Base-by-base conservation (phyloP, 2,888 invertebrate species). In the Chrysodeixis includens region DNA sequence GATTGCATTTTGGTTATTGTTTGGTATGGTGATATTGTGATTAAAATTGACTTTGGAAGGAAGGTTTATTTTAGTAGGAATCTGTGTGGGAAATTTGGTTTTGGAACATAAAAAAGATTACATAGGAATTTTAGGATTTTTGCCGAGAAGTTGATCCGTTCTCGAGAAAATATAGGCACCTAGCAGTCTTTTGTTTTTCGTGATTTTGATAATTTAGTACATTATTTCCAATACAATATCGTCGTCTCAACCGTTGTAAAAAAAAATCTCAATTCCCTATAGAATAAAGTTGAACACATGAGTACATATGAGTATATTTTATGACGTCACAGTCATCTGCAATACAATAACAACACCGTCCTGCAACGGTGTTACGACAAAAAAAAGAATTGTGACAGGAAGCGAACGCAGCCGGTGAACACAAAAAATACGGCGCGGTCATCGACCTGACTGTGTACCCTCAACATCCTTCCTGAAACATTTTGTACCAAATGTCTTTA, bases 351-450 rank as follows among this genome's bases (percentile, higher is more conserved):
- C 84, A 87, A 84, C 76, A 82, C 80, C 85, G 79, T 83, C 85
- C 85, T 80, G 88, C 89, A 88, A 87, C 92, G 90, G 90, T 90
- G 90, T 88, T 84, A 75, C 78, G 79, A 54, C 46, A 83, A 90
- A 90, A 90, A 90, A 85, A 83, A 92, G 90, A 93, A 93, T 90
- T 92, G 92, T 92, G 91, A 92, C 94, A 92, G 95, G 95, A 95
- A 93, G 82, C 88, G 85, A 78, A 84, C 88, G 83, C 94, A 93
- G 92, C 91, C 93, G 94, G 91, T 90, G 89, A 80, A 80, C 82
- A 87, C 86, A 91, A 92, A 93, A 93, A 89, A 81, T 77, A 69
- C 78, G 75, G 76, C 71, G 64, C 89, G 94, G 92, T 89, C 93
- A 83, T 84, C 88, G 92, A 93, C 92, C 93, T 74, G 69, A 71